Conservation (phyloP, 2,888 invertebrate species). For the Platynereis dumerilii region DNA sequence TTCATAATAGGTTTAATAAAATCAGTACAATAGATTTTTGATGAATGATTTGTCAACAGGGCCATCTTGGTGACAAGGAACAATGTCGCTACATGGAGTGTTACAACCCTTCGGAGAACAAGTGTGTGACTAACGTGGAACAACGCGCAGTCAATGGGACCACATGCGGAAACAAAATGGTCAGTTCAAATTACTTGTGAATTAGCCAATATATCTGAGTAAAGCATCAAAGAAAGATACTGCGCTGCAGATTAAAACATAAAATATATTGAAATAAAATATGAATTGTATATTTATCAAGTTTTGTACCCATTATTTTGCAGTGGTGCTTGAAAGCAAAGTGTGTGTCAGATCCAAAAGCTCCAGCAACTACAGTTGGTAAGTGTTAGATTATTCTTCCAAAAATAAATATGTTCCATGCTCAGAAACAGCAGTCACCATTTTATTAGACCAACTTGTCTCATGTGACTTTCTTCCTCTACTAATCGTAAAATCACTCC, state of each 20-base stretch:
- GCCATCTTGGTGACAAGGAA: slow-evolving; percentile 32
- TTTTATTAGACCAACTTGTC: too few species aligned
- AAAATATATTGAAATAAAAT: neutral
- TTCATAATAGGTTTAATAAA: too few species aligned
- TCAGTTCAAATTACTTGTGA: slow-evolving; percentile 11
- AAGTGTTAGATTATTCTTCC: too few species aligned
- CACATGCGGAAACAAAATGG: slow-evolving; percentile 49
- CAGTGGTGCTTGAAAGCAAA: slow-evolving; percentile 47
- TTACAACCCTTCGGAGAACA: slow-evolving; percentile 41
- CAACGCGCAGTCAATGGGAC: slow-evolving; percentile 48
- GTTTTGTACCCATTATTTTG: slow-evolving; percentile 12
- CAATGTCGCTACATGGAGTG: slow-evolving; percentile 48
- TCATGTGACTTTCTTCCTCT: too few species aligned
- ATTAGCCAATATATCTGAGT: neutral
- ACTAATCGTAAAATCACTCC: too few species aligned
- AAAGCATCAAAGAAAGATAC: too few species aligned
- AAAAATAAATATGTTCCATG: too few species aligned
- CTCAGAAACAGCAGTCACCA: too few species aligned
- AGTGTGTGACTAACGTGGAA: slow-evolving; percentile 45
- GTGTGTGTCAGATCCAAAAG: slow-evolving; percentile 41
- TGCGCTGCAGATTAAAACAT: too few species aligned
- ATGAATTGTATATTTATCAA: neutral
- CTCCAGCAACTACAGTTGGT: slow-evolving; percentile 40
- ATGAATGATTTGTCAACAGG: slow-evolving; percentile 20
- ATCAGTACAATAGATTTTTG: neutral